phyloP scores from a whole-genome alignment of 2,888 invertebrate species.

The Schizotus pectinicornis region DNA sequence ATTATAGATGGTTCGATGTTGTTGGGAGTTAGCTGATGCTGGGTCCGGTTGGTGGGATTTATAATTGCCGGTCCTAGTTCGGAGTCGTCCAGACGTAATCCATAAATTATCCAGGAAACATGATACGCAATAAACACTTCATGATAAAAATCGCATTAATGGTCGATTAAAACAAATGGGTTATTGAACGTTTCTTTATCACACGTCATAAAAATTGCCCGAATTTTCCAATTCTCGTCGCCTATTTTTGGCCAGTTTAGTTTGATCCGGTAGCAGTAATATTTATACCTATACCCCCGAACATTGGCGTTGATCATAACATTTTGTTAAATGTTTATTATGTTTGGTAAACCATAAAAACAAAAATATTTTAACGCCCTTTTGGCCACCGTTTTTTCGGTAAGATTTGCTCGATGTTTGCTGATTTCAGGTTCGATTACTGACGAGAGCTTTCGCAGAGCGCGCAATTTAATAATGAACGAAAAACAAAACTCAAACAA shows the following conservation, averaged over 20 bases:
- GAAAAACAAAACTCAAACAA: too few species aligned
- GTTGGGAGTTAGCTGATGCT: slow-evolving; percentile 16
- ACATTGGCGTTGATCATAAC: slow-evolving; percentile 32
- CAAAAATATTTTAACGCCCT: slow-evolving; percentile 18
- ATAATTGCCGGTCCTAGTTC: not conserved
- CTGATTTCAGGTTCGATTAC: too few species aligned
- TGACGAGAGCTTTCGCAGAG: too few species aligned
- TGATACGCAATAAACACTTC: slow-evolving; percentile 4
- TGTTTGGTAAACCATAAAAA: slow-evolving; percentile 20
- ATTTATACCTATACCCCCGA: slow-evolving; percentile 27
- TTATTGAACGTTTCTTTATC: too few species aligned
- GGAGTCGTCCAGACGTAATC: not conserved
- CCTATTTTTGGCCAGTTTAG: slow-evolving; percentile 27
- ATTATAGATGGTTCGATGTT: slow-evolving; percentile 18
- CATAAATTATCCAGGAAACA: slow-evolving; percentile 7
- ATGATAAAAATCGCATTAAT: too few species aligned
- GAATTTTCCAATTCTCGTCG: slow-evolving; percentile 7
- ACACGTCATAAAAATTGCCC: too few species aligned
- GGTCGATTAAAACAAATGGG: too few species aligned
- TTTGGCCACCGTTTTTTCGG: not conserved
- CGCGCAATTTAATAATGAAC: too few species aligned
- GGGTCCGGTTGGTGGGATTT: not conserved
- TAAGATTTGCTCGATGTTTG: too few species aligned
- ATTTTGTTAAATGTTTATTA: slow-evolving; percentile 29
- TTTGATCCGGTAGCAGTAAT: slow-evolving; percentile 30